These are phyloP conservation scores for Oryctes rhinoceros DNA, from an alignment of 1,140 invertebrate species.

Conservation along the genomic window DNA sequence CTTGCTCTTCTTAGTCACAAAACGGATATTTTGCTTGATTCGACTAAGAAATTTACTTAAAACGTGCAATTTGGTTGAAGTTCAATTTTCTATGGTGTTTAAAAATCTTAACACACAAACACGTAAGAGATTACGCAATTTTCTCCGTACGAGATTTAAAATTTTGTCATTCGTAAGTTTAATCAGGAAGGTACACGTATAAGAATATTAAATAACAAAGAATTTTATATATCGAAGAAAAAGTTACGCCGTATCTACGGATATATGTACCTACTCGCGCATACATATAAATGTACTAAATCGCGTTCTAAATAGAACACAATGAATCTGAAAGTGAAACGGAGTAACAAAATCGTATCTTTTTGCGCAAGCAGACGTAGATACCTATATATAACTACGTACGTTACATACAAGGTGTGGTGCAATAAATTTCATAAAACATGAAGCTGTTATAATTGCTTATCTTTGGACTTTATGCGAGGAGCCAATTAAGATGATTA, in stretches of 20 bases:
- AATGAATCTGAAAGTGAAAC: constrained; percentile 16
- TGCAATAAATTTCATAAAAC: constrained; percentile 33
- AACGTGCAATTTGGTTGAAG: too few species aligned
- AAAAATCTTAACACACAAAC: too few species aligned
- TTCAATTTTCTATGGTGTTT: too few species aligned
- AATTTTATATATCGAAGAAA: too few species aligned
- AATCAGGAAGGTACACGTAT: too few species aligned
- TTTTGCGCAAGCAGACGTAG: not conserved
- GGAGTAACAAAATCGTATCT: not conserved
- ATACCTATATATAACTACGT: not conserved
- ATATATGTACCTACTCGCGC: not conserved
- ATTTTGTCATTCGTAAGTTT: too few species aligned
- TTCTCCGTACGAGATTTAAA: too few species aligned
- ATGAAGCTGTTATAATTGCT: constrained; percentile 36
- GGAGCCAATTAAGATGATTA: constrained; percentile 28
- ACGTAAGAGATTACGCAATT: too few species aligned
- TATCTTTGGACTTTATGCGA: constrained; percentile 14
- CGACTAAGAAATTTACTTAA: too few species aligned
- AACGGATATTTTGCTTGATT: too few species aligned
- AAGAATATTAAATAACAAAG: too few species aligned
- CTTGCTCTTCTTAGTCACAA: too few species aligned
- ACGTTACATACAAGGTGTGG: constrained; percentile 25
- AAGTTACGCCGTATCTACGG: not conserved
- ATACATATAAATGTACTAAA: not conserved
- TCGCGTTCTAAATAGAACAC: constrained; percentile 11